phyloP scores from a whole-genome alignment of 1,140 invertebrate species.

The Macrosteles quadrilineatus region DNA sequence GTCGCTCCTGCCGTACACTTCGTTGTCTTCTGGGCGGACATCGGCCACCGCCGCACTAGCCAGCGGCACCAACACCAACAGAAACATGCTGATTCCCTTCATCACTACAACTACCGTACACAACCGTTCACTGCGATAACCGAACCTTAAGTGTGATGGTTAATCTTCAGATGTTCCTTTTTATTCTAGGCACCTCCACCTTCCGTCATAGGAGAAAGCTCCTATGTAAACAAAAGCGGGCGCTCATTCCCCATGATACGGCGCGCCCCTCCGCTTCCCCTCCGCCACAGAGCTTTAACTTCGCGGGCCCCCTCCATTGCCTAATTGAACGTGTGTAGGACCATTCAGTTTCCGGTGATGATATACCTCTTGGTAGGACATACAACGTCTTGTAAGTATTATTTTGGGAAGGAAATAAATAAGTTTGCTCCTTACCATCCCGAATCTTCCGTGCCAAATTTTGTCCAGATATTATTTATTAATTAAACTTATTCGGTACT shows the following conservation, averaged over 20 bases:
- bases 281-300: no score
- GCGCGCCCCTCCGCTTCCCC: conserved; percentile 18
- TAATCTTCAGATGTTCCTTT: conserved; percentile 40
- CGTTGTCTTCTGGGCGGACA: conserved; percentile 41
- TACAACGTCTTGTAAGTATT: no score
- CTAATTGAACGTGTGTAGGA: conserved; percentile 23
- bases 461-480: no score
- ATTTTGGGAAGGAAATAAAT: no score
- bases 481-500: no score
- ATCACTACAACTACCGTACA: background rate
- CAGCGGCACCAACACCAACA: conserved; percentile 42
- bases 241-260: conserved; percentile 24
- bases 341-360: background rate
- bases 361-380: no score
- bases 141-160: conserved; percentile 31
- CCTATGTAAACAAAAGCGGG: conserved; percentile 28
- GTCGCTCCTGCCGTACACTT: conserved; percentile 13
- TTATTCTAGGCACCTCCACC: conserved; percentile 29
- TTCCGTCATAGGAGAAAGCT: conserved; percentile 31
- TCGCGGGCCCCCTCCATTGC: no score
- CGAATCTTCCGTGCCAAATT: no score
- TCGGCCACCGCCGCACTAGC: conserved; percentile 45
- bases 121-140: conserved; percentile 22
- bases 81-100: conserved; percentile 38
- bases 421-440: no score